A percentile compares a stretch with the other conserved stretches of the same genome.
Evolutionary conservation across 2,888 invertebrate species (phyloP).

Genomic region (Cerceris rybyensis): DNA sequence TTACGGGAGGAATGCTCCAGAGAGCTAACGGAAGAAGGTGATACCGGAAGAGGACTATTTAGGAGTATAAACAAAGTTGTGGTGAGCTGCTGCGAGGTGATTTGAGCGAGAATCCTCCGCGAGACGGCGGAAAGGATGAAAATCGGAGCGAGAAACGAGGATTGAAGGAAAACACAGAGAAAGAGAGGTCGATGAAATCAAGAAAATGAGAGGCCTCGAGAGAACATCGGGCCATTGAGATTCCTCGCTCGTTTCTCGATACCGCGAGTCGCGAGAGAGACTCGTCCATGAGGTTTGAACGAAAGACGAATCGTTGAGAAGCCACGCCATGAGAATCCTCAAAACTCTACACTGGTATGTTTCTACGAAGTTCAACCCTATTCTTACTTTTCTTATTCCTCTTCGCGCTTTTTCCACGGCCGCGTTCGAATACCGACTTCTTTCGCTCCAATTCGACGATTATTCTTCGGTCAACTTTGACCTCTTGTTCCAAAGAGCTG

Average conservation of each 20-base stretch:
- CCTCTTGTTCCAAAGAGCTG: too few relatives aligned
- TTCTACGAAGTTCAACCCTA: conserved; percentile 11
- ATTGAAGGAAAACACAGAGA: conserved; percentile 1
- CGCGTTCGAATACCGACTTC: not conserved
- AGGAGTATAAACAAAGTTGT: not conserved
- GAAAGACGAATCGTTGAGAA: conserved; percentile 66
- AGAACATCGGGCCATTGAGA: conserved; percentile 59
- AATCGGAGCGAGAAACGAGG: not conserved
- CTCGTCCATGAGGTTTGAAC: conserved; percentile 64
- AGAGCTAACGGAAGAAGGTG: not conserved
- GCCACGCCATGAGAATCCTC: conserved; percentile 81
- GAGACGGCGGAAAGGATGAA: not conserved
- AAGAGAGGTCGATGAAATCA: conserved; percentile 29
- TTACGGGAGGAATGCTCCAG: not conserved
- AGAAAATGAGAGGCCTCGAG: conserved; percentile 49
- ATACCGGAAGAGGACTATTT: not conserved
- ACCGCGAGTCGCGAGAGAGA: conserved; percentile 58
- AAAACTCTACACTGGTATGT: conserved; percentile 81
- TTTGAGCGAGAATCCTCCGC: not conserved
- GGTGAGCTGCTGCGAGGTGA: not conserved
- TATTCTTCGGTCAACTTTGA: too few relatives aligned
- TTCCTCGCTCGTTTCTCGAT: conserved; percentile 58
- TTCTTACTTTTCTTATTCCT: not conserved
- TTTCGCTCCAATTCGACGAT: not conserved
- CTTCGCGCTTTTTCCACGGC: not conserved